phyloP scores from a whole-genome alignment of 2,113 vertebrate genomes.

The Aspiorhynchus laticeps region DNA sequence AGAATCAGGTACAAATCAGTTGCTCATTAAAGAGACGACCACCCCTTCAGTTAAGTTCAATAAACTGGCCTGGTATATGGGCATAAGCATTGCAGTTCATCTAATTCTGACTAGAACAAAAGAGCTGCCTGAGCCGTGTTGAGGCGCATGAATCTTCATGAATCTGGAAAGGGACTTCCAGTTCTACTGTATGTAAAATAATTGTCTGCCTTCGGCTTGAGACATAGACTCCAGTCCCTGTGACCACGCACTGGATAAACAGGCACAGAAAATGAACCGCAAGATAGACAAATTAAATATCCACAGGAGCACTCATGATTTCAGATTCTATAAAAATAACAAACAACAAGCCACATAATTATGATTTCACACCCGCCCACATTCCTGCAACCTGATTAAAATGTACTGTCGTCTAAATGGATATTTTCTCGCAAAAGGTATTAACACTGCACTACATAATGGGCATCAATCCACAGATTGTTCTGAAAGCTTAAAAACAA shows the following conservation, averaged over 20 bases:
- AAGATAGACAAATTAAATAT: background rate
- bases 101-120: background rate
- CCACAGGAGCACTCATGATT: constrained; percentile 19
- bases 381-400: constrained; percentile 12
- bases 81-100: background rate
- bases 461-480: background rate
- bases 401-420: background rate
- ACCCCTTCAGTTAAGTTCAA: background rate
- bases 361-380: constrained; percentile 32
- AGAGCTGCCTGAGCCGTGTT: background rate
- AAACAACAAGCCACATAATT: constrained; percentile 20
- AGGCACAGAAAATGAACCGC: background rate
- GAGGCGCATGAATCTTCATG: too few species aligned
- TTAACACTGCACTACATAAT: constrained; percentile 26
- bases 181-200: background rate
- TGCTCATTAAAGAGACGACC: background rate
- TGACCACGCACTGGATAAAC: background rate
- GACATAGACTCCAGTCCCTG: background rate
- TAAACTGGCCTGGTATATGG: background rate
- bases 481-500: background rate
- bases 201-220: background rate
- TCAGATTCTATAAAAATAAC: constrained; percentile 11
- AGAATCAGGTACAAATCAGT: background rate
- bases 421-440: constrained; percentile 21
- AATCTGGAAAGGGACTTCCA: background rate